Conservation (phyloP, 2,888 invertebrate genomes). For the Schrankia costaestrigalis region DNA sequence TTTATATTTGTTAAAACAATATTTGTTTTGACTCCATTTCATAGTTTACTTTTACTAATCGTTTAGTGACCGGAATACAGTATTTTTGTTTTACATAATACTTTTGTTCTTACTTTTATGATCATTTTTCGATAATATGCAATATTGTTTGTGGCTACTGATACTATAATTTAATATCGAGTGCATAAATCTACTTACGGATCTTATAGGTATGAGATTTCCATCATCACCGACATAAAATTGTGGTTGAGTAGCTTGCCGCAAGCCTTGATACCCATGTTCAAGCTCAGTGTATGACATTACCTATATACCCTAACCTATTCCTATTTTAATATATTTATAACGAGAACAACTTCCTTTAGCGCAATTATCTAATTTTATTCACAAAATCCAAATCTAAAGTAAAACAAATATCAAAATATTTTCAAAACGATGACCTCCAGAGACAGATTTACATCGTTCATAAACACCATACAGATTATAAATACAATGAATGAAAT, state of each 20-base stretch:
- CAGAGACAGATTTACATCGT: slow-evolving; percentile 23
- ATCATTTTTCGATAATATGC: no score
- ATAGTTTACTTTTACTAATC: no score
- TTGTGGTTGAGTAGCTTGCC: slow-evolving; percentile 84
- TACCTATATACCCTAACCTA: slow-evolving; percentile 56
- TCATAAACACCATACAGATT: no score
- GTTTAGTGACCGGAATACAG: not conserved
- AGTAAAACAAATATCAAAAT: slow-evolving; percentile 26
- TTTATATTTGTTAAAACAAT: slow-evolving; percentile 22
- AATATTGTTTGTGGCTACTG: no score
- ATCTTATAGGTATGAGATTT: slow-evolving; percentile 80
- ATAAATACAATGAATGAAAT: no score
- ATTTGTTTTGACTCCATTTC: slow-evolving; percentile 15
- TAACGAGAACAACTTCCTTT: slow-evolving; percentile 16
- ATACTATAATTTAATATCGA: slow-evolving; percentile 11
- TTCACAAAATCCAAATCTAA: slow-evolving; percentile 16
- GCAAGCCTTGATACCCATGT: slow-evolving; percentile 94
- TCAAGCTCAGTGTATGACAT: slow-evolving; percentile 97
- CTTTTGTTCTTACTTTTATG: not conserved
- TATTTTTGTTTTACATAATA: slow-evolving; percentile 21
- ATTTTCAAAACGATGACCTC: slow-evolving; percentile 33
- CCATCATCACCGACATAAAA: slow-evolving; percentile 87
- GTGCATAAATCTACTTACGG: slow-evolving; percentile 73
- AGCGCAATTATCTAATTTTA: slow-evolving; percentile 12
- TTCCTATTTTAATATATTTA: slow-evolving; percentile 15